Evolutionary conservation across 2,113 vertebrate genomes (phyloP).

Genomic region (Psettodes erumei): DNA sequence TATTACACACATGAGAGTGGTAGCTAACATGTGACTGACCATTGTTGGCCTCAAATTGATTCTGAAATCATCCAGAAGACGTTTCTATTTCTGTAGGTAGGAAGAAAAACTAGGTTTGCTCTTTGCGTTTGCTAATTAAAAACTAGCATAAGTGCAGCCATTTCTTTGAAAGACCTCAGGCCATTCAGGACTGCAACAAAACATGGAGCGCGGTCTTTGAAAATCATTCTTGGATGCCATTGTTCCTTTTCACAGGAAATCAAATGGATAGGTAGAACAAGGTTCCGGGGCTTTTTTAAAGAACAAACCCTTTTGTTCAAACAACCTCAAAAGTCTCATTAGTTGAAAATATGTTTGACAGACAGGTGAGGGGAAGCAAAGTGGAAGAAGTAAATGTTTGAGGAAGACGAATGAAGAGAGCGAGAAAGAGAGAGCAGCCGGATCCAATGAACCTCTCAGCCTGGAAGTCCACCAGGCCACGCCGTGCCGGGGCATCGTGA

Average conservation of each 20-base stretch:
- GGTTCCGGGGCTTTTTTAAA: too few species aligned
- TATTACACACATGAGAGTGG: too few species aligned
- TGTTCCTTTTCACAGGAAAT: not conserved
- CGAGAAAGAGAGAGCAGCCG: constrained; percentile 1
- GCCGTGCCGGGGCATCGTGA: constrained; percentile 13
- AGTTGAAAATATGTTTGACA: constrained; percentile 14
- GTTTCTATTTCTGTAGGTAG: not conserved
- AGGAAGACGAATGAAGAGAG: not conserved
- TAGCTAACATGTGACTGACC: too few species aligned
- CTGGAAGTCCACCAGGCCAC: constrained; percentile 51
- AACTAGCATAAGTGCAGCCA: too few species aligned
- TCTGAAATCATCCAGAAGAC: not conserved
- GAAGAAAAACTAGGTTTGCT: not conserved
- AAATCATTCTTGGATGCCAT: not conserved
- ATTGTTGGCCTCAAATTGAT: not conserved
- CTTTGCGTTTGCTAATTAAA: not conserved
- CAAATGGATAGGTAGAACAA: not conserved
- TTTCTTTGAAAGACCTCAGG: too few species aligned
- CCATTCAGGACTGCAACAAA: not conserved
- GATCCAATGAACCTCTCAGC: too few species aligned
- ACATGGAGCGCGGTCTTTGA: not conserved
- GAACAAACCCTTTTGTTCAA: not conserved
- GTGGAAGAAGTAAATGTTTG: not conserved
- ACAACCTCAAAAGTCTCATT: constrained; percentile 17
- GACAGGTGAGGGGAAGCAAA: not conserved